A percentile compares a stretch with the other conserved stretches of the same genome.
Conservation (phyloP, 2,113 vertebrate genomes). For the Anoura caudifer region DNA sequence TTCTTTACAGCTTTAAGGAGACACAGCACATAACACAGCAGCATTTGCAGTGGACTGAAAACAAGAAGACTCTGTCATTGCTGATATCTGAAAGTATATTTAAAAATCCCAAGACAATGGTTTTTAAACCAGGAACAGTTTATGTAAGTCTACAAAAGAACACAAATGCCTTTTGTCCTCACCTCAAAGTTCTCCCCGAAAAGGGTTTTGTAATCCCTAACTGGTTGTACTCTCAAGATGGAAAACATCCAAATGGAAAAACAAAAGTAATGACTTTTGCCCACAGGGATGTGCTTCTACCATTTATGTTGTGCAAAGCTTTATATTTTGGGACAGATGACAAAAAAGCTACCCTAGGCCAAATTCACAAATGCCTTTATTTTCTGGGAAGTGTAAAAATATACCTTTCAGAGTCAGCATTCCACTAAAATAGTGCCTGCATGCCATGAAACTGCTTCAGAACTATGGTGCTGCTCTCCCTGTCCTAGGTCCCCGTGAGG, state of each 20-base stretch:
- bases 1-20: background rate
- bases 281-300: constrained; percentile 64
- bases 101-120: constrained; percentile 26
- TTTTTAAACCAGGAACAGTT: constrained; percentile 47
- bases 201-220: constrained; percentile 61
- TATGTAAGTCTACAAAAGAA: constrained; percentile 47
- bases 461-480: background rate
- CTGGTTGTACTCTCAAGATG: constrained; percentile 61
- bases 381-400: constrained; percentile 63
- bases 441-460: background rate
- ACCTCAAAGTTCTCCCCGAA: constrained; percentile 50
- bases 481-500: background rate
- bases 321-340: constrained; percentile 67
- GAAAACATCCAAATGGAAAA: constrained; percentile 71
- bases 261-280: constrained; percentile 70
- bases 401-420: constrained; percentile 33
- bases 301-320: constrained; percentile 62
- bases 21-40: background rate
- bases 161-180: constrained; percentile 63
- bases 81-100: constrained; percentile 35
- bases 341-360: constrained; percentile 58
- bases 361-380: constrained; percentile 63
- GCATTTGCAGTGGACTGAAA: background rate
- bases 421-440: constrained; percentile 14
- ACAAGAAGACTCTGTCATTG: background rate